Conservation (phyloP, 2,113 vertebrate genomes). For the Maccullochella peelii region DNA sequence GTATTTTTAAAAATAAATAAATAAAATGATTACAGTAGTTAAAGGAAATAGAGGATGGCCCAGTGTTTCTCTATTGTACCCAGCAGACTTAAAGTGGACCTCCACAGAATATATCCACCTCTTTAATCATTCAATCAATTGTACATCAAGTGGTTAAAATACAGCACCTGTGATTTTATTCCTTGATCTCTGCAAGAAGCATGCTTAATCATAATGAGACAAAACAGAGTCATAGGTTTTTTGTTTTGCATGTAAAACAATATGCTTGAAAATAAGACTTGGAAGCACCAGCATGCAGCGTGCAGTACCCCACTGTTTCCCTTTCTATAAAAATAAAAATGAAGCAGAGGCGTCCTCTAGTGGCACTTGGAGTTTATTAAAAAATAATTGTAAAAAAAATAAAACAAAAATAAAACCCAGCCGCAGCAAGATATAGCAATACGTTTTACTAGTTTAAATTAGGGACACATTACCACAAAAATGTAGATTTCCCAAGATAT, state of each 20-base stretch:
- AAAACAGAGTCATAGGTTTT: not conserved
- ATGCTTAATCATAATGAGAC: not conserved
- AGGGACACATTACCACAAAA: no score
- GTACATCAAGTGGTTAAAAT: not conserved
- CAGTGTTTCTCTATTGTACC: not conserved
- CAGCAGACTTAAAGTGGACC: not conserved
- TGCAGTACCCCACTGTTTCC: not conserved
- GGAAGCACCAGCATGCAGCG: not conserved
- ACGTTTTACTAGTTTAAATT: not conserved
- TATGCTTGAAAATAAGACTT: not conserved
- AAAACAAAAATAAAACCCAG: no score
- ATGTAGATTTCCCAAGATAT: not conserved
- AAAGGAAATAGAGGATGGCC: not conserved
- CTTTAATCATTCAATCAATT: not conserved
- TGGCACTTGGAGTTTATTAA: not conserved
- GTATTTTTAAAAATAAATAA: not conserved
- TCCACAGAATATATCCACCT: not conserved
- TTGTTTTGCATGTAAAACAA: not conserved
- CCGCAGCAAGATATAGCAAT: not conserved
- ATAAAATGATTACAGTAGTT: not conserved
- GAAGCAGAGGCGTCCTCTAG: slow-evolving; percentile 37
- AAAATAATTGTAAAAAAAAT: no score
- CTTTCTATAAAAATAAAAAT: not conserved
- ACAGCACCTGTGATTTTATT: not conserved
- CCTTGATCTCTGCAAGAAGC: not conserved